phyloP scores from a whole-genome alignment of 2,113 vertebrate species.

The Zosterops borbonicus region DNA sequence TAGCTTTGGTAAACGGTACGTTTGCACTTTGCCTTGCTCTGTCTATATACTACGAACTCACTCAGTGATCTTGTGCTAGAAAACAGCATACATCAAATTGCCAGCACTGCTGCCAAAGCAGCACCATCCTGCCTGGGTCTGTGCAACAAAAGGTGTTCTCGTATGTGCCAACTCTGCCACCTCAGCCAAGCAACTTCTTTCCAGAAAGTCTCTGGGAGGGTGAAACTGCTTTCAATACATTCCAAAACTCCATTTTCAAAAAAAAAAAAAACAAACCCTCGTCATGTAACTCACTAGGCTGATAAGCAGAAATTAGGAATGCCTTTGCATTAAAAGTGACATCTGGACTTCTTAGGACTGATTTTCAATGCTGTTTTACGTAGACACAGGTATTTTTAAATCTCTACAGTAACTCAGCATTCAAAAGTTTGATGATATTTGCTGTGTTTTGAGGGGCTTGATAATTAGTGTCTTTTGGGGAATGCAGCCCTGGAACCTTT shows the following conservation, averaged over 20 bases:
- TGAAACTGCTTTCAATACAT: not conserved
- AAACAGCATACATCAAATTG: not conserved
- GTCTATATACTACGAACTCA: not conserved
- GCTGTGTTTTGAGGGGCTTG: not conserved
- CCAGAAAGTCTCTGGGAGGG: not conserved
- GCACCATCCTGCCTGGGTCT: not conserved
- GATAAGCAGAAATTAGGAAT: not conserved
- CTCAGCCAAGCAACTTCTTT: not conserved
- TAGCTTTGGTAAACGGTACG: slow-evolving; percentile 40
- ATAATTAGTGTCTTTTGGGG: not conserved
- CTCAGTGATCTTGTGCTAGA: not conserved
- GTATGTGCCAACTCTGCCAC: not conserved
- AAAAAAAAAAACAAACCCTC: not conserved
- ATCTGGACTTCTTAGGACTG: not conserved
- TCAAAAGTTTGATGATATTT: not conserved
- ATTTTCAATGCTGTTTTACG: not conserved
- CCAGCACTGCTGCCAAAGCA: not conserved
- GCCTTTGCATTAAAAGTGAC: not conserved
- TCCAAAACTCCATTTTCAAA: not conserved
- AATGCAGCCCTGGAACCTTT: not conserved
- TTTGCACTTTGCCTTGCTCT: slow-evolving; percentile 8
- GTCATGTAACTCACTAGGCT: not conserved
- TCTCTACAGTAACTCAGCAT: not conserved
- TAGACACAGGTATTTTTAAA: not conserved
- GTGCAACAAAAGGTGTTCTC: not conserved